Percentiles rank a stretch among this genome's conserved stretches.
These are phyloP conservation scores for Nyctalus aviator DNA, from an alignment of 2,797 vertebrate species.

Conservation along the genomic window DNA sequence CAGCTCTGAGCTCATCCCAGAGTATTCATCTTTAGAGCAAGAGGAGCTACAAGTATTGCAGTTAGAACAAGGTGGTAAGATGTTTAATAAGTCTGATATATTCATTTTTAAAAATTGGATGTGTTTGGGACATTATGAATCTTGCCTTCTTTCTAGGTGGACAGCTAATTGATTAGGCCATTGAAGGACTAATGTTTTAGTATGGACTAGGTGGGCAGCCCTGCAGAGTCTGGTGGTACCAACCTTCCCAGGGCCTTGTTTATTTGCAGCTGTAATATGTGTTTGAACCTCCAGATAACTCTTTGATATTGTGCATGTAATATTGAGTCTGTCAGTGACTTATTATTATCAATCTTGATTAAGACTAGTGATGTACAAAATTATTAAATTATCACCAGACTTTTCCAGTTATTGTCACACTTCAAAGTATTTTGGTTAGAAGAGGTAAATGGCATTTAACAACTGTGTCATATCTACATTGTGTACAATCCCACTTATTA, in stretches of 20 bases:
- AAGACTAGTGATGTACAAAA: background rate
- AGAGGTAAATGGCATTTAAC: conserved; percentile 25
- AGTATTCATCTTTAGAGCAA: conserved; percentile 82
- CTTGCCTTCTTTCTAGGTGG: conserved; percentile 7
- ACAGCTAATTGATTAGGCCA: background rate
- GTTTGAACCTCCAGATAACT: background rate
- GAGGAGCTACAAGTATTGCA: conserved; percentile 81
- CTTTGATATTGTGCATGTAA: background rate
- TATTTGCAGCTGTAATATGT: background rate
- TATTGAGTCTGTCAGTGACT: background rate
- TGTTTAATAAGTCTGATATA: background rate
- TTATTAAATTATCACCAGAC: conserved; percentile 16
- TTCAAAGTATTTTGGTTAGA: conserved; percentile 2
- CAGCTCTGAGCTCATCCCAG: conserved; percentile 80
- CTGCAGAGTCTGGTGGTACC: background rate
- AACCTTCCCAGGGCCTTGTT: background rate
- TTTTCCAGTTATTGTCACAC: background rate
- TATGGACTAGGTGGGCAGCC: background rate
- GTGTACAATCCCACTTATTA: background rate
- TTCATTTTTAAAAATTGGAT: background rate
- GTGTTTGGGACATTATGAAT: background rate
- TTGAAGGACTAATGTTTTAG: background rate
- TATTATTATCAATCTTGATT: background rate
- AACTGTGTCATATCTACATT: background rate
- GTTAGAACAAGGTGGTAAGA: conserved; percentile 82